These are phyloP conservation scores for Pampusana beccarii DNA, from an alignment of 2,113 vertebrate genomes.

Conservation along the genomic window DNA sequence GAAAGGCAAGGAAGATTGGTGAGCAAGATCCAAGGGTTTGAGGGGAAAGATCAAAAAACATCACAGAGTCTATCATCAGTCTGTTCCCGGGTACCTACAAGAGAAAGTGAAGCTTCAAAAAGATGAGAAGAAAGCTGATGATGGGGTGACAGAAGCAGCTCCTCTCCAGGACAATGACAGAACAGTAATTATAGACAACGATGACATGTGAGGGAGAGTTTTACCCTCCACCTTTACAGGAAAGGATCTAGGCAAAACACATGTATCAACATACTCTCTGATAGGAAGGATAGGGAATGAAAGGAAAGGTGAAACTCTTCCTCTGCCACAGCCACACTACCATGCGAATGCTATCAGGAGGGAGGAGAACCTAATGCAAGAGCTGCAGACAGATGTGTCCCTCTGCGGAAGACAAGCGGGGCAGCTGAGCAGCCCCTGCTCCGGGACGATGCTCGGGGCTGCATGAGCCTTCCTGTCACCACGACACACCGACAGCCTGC, in stretches of 20 bases:
- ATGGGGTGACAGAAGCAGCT: not conserved
- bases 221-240: not conserved
- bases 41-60: conserved; percentile 39
- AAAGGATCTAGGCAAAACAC: not conserved
- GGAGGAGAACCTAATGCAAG: not conserved
- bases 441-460: accelerated
- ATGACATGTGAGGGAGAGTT: conserved; percentile 40
- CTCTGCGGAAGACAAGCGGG: not conserved
- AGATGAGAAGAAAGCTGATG: conserved; percentile 32
- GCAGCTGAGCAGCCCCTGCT: not conserved
- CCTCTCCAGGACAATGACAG: conserved; percentile 35
- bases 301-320: not conserved
- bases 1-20: not conserved
- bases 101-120: conserved; percentile 49
- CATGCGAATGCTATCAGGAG: accelerated
- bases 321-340: not conserved
- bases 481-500: not conserved
- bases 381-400: not conserved
- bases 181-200: conserved; percentile 47
- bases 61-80: conserved; percentile 19
- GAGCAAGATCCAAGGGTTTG: conserved; percentile 14
- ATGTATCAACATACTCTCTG: not conserved
- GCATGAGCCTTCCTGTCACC: not conserved
- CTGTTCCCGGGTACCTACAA: not conserved
- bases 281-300: not conserved